phyloP scores from a whole-genome alignment of 2,888 invertebrate species.

The Dynastes grantii region DNA sequence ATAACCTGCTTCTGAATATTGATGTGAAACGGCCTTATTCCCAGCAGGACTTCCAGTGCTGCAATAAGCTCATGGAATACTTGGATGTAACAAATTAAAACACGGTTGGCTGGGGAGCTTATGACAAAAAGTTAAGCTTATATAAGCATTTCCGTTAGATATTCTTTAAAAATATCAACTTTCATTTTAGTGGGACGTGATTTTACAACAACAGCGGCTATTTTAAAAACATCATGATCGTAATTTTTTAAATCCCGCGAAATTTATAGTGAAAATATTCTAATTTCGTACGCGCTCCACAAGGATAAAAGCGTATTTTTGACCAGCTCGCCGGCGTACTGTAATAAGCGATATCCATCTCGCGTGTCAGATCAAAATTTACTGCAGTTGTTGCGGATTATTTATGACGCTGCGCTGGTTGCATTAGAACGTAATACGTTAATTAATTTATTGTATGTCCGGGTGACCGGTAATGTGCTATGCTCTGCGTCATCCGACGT shows the following conservation, averaged over 20 bases:
- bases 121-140: too few species aligned
- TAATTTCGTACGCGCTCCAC: neutral
- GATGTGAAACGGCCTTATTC: too few species aligned
- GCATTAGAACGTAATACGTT: slow-evolving; percentile 38
- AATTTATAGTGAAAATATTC: slow-evolving; percentile 18
- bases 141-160: too few species aligned
- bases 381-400: slow-evolving; percentile 36
- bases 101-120: too few species aligned
- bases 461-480: slow-evolving; percentile 3
- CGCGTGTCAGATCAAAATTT: slow-evolving; percentile 27
- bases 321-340: neutral
- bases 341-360: slow-evolving; percentile 22
- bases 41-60: too few species aligned
- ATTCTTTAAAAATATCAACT: too few species aligned
- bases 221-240: too few species aligned
- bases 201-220: neutral
- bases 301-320: neutral
- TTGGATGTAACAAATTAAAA: too few species aligned
- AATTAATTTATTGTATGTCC: slow-evolving; percentile 33
- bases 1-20: too few species aligned
- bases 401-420: slow-evolving; percentile 29
- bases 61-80: too few species aligned
- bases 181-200: too few species aligned
- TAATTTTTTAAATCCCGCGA: neutral
- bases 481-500: neutral